Base-by-base conservation (phyloP, 2,888 invertebrate genomes). In the Drosophila monieri region DNA sequence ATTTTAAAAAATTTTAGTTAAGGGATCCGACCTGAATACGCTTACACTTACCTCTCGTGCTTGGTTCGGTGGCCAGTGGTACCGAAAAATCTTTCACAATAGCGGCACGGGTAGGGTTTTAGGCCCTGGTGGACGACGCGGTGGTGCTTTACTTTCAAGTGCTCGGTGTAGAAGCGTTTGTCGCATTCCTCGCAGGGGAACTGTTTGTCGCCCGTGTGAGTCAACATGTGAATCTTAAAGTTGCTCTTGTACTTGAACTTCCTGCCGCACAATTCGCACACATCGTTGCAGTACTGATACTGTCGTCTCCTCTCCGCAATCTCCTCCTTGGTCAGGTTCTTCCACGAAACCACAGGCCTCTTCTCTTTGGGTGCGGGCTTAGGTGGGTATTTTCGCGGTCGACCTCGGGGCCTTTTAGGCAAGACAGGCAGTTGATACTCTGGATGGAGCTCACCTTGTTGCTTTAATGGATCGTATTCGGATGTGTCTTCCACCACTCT, bases 241-340 rank as follows among this genome's bases (percentile, higher is more conserved):
- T 41, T 41, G 18, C 18, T 41, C 18, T 41, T 41, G 10, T 18
- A 41, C 39, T 18, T 15, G 39, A 41, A 41, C 9, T 41, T 41
- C 1, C 39, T 8, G 15, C 39, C 39, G 18, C 39, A 41, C 3
- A 41, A 3, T 41, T 41, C 39, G 39, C 39, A 41, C 1, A 41
- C 39, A 10, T 18, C 15, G 14, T 41, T 10, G 10, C 39, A 41
- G 14, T 18, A 18, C 39, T 41, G 39, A 10, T 41, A 41, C 18
- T 41, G 15, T 8, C 14, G 39, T 8, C 10, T 41, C 18, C 39
- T 9, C 10, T 41, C 39, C 15, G 39, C 39, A 41, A 15, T 15
- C 39, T 41, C 15, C 5, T 41, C 39, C 18, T 41, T 41, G 39
- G 15, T 18, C 6, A 41, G 39, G 14, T 41, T 41, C 18, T 41